Conservation (phyloP, 2,888 invertebrate genomes). For the Ophonus ardosiacus region DNA sequence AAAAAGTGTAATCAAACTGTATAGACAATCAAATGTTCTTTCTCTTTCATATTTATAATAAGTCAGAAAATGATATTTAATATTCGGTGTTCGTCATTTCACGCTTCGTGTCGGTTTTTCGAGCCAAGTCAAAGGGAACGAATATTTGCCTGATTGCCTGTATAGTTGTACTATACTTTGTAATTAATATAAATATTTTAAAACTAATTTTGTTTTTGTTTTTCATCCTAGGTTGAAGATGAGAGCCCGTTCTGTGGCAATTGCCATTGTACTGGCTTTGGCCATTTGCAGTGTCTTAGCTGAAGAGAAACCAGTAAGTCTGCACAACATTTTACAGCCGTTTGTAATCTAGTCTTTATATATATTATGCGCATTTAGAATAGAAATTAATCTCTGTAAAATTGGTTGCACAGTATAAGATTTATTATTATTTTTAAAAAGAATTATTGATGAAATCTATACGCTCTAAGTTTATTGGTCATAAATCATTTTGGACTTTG, state of each 20-base stretch:
- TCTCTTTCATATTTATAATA: too few relatives aligned
- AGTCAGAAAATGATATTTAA: too few relatives aligned
- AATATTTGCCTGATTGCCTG: too few relatives aligned
- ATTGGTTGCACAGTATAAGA: neutral
- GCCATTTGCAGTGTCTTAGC: conserved; percentile 44
- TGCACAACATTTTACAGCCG: neutral
- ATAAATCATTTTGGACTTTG: neutral
- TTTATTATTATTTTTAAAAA: neutral
- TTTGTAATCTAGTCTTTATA: neutral
- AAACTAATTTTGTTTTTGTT: neutral
- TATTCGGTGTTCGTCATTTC: too few relatives aligned
- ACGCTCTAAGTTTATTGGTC: neutral
- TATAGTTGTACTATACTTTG: neutral
- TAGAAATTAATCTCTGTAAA: neutral
- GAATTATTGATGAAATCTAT: neutral
- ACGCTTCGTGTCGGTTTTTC: too few relatives aligned
- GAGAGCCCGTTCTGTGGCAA: conserved; percentile 52
- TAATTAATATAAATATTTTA: neutral
- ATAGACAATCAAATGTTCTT: too few relatives aligned
- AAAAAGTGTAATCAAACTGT: too few relatives aligned
- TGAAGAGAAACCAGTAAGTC: conserved; percentile 58
- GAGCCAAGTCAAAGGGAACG: too few relatives aligned
- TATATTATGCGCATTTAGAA: neutral
- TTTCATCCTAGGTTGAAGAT: conserved; percentile 48
- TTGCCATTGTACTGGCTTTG: conserved; percentile 58